Evolutionary conservation across 2,888 invertebrate species (phyloP).

Genomic region (Coleophora flavipennella): DNA sequence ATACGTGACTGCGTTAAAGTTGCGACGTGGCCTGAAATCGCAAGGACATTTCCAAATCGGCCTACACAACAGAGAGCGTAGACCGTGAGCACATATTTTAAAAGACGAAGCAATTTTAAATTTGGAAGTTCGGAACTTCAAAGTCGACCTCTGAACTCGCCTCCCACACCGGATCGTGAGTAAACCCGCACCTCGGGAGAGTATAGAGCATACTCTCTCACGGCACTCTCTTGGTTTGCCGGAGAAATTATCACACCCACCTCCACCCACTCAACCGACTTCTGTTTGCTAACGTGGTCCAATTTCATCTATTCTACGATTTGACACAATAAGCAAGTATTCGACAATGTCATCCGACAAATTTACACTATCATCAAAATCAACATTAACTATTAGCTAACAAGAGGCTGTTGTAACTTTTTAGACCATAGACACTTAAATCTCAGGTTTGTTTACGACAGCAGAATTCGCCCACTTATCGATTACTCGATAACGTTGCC

Average conservation of each 20-base stretch:
- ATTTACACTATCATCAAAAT: constrained; percentile 42
- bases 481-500: too few relatives aligned
- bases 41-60: constrained; percentile 1
- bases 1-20: constrained; percentile 3
- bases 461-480: constrained; percentile 36
- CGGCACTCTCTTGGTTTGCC: constrained; percentile 62
- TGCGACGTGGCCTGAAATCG: constrained; percentile 1
- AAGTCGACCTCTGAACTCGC: constrained; percentile 63
- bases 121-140: constrained; percentile 21
- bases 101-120: constrained; percentile 3
- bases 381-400: constrained; percentile 39
- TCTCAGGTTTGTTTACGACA: constrained; percentile 1
- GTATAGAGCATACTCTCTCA: constrained; percentile 48
- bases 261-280: constrained; percentile 35
- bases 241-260: constrained; percentile 69
- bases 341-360: constrained; percentile 19
- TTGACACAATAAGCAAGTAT: neutral
- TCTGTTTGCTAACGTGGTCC: neutral
- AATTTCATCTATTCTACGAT: constrained; percentile 11
- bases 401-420: constrained; percentile 28
- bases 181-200: constrained; percentile 57
- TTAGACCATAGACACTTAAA: neutral
- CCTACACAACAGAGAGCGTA: neutral
- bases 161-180: constrained; percentile 46
- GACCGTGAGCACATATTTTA: neutral